Conservation (phyloP, 92 coral and sea anemone genomes). For the Phenganax subtilis region DNA sequence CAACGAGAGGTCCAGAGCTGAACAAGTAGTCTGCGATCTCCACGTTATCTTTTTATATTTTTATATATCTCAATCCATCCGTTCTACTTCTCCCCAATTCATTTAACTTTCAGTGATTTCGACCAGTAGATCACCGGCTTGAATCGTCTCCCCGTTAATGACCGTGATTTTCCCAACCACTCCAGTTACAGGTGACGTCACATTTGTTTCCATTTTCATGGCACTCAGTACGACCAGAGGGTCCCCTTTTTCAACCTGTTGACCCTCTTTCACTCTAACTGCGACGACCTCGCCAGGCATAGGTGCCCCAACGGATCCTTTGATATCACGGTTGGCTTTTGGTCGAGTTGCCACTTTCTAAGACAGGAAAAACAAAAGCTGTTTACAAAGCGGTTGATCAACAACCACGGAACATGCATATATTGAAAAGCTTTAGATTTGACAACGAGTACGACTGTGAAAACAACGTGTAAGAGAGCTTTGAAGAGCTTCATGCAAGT, state of each 20-base stretch:
- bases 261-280: constrained; percentile 87
- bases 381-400: background rate
- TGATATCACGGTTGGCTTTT: constrained; percentile 77
- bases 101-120: constrained; percentile 49
- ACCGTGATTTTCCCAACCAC: constrained; percentile 70
- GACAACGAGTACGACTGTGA: background rate
- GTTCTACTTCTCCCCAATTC: background rate
- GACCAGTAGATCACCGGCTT: constrained; percentile 79
- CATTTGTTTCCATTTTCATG: constrained; percentile 99
- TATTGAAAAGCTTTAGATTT: too few relatives aligned
- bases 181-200: constrained; percentile 82
- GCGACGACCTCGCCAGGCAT: constrained; percentile 99
- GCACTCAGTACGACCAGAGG: constrained; percentile 95
- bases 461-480: too few relatives aligned
- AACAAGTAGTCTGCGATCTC: background rate
- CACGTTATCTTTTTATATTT: background rate
- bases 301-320: constrained; percentile 98
- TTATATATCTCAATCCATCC: background rate
- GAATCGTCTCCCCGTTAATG: constrained; percentile 56
- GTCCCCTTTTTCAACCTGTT: constrained; percentile 78
- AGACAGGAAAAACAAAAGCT: constrained; percentile 7
- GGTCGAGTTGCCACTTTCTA: constrained; percentile 78
- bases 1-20: too few relatives aligned
- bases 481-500: too few relatives aligned
- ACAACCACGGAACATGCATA: too few relatives aligned